Percentiles rank a stretch among this genome's conserved stretches.
Evolutionary conservation across 2,797 vertebrate genomes (phyloP).

Genomic region (Monodelphis domestica): DNA sequence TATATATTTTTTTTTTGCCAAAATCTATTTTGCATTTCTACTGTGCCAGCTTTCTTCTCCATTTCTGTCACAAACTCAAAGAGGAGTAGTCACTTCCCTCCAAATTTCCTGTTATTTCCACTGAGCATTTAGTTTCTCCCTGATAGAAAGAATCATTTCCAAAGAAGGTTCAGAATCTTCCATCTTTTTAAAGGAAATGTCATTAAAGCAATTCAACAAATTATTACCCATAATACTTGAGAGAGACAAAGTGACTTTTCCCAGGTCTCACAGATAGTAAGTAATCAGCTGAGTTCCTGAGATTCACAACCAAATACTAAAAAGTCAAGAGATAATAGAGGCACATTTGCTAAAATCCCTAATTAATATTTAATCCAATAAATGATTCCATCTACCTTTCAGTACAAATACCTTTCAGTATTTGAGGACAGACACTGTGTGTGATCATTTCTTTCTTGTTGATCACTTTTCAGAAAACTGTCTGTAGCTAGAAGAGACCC

Average conservation of each 20-base stretch:
- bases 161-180: not conserved
- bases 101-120: not conserved
- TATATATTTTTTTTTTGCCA: not conserved
- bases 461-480: not conserved
- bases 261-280: not conserved
- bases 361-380: not conserved
- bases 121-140: not conserved
- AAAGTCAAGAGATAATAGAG: not conserved
- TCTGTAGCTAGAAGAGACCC: not conserved
- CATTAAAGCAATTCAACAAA: not conserved
- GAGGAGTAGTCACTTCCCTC: not conserved
- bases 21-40: not conserved
- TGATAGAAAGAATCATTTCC: not conserved
- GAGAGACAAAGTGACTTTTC: not conserved
- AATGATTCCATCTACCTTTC: not conserved
- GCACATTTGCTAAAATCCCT: not conserved
- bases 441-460: not conserved
- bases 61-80: not conserved
- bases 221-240: not conserved
- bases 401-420: not conserved
- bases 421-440: not conserved
- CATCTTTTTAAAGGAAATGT: not conserved
- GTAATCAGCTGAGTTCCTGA: not conserved
- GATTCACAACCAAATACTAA: not conserved
- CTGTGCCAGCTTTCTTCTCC: not conserved